Percentiles rank a stretch among this genome's conserved stretches.
These are phyloP conservation scores for Pinctada fucata DNA, from an alignment of 2,888 invertebrate species.

Conservation along the genomic window DNA sequence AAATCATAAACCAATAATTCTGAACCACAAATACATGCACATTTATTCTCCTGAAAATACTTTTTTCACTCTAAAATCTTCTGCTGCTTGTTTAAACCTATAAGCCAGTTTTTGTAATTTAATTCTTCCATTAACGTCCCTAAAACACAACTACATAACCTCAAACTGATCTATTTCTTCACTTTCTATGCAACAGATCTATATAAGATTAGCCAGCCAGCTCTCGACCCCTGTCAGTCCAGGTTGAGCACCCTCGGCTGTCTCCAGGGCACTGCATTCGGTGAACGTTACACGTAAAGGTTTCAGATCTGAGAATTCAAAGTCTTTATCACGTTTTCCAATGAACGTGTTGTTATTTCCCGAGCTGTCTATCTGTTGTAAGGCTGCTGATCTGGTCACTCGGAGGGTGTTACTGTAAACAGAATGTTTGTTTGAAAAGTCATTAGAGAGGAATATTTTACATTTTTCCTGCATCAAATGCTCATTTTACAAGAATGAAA, in stretches of 20 bases:
- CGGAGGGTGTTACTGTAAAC: conserved; percentile 87
- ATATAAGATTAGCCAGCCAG: conserved; percentile 84
- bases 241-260: conserved; percentile 80
- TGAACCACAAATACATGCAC: too few relatives aligned
- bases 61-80: too few relatives aligned
- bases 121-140: too few relatives aligned
- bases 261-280: conserved; percentile 74
- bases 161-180: too few relatives aligned
- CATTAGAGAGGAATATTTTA: too few relatives aligned
- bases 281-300: conserved; percentile 81
- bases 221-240: conserved; percentile 83
- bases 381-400: conserved; percentile 88
- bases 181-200: conserved; percentile 12
- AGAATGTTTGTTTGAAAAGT: not conserved
- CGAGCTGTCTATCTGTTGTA: conserved; percentile 78
- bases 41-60: too few relatives aligned
- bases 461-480: too few relatives aligned
- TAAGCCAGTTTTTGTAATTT: too few relatives aligned
- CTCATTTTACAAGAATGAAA: too few relatives aligned
- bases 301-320: conserved; percentile 87
- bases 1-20: too few relatives aligned
- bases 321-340: conserved; percentile 87
- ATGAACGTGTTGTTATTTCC: conserved; percentile 80
- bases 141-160: too few relatives aligned
- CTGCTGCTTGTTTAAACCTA: too few relatives aligned